Base-by-base conservation (phyloP, 1,140 invertebrate species). In the Euschistus heros region DNA sequence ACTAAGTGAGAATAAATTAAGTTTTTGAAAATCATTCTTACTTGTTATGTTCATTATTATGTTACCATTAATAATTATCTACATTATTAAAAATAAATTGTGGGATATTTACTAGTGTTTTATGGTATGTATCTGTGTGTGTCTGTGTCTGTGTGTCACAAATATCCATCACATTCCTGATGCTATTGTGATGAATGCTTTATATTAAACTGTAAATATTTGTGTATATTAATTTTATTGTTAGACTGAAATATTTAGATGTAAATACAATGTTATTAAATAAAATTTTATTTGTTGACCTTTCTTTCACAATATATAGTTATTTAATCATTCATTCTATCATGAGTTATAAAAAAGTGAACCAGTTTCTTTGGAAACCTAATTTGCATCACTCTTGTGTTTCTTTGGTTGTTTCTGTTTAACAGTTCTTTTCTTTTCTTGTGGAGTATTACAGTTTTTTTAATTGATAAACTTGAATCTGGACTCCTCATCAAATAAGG, bases 161-260 rank as follows among this genome's bases (percentile, higher is more conserved):
- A 17, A 10, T 44, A 10, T 20, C n/a, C 47, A 50, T 50, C 47
- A 50, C 47, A 50, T 50, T 50, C 47, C 47, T 50, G 10, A 50
- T 50, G 5, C 47, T 22, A 50, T 50, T 18, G 47, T 50, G 47
- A 50, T 50, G 47, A 50, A 50, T 50, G 10, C 5, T 50, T 50
- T 10, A 50, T 4, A 50, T n/a, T 50, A 6, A 50, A 20, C 5
- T 50, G 47, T 50, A 50, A 50, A 50, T 50, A 20, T 20, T 50
- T 50, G 47, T 50, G n/a, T 20, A 50, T 17, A 50, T 50, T 50
- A 1, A 50, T 50, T 50, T 18, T 50, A 50, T 20, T 20, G n/a
- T 50, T 50, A 50, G 47, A 50, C 47, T 50, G 47, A 50, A 50
- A 10, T 37, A 37, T 37, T 37, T 50, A 50, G 47, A 22, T 50